These are phyloP conservation scores for Bombyx huttoni DNA, from an alignment of 2,888 invertebrate species.

Conservation along the genomic window DNA sequence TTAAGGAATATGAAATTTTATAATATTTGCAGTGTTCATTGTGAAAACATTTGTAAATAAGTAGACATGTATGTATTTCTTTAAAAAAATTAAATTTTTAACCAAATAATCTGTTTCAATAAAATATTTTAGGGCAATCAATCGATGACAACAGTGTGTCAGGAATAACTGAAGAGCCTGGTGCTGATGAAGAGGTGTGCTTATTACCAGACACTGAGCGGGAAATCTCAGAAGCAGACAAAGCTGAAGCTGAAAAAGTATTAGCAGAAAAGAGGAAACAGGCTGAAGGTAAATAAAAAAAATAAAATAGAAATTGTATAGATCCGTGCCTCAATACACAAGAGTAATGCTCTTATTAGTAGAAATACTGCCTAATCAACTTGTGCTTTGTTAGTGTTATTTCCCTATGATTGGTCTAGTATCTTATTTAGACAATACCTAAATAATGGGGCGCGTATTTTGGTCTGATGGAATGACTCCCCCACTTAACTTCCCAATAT, in stretches of 20 bases:
- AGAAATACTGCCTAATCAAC: too few species aligned
- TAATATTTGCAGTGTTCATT: not conserved
- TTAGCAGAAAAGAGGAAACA: constrained; percentile 56
- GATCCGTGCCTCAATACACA: too few species aligned
- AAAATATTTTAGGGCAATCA: constrained; percentile 5
- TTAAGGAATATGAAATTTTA: not conserved
- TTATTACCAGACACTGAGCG: constrained; percentile 78
- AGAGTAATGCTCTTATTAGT: too few species aligned
- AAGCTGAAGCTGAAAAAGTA: constrained; percentile 70
- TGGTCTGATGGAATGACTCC: too few species aligned
- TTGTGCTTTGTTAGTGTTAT: too few species aligned
- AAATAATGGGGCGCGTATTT: too few species aligned
- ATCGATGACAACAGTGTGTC: constrained; percentile 20
- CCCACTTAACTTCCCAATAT: too few species aligned
- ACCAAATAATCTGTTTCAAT: not conserved
- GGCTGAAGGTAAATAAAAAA: constrained; percentile 26
- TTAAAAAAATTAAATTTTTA: not conserved
- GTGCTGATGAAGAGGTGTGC: constrained; percentile 78
- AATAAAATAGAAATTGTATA: too few species aligned
- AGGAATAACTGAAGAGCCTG: constrained; percentile 60
- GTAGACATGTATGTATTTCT: constrained; percentile 4
- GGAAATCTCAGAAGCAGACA: constrained; percentile 78
- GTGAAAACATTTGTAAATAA: not conserved
- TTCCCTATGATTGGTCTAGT: too few species aligned
- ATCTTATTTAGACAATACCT: too few species aligned